Percentiles rank a stretch among this genome's conserved stretches.
Conservation (phyloP, 1,140 invertebrate species). For the Drosophila chauvacae region DNA sequence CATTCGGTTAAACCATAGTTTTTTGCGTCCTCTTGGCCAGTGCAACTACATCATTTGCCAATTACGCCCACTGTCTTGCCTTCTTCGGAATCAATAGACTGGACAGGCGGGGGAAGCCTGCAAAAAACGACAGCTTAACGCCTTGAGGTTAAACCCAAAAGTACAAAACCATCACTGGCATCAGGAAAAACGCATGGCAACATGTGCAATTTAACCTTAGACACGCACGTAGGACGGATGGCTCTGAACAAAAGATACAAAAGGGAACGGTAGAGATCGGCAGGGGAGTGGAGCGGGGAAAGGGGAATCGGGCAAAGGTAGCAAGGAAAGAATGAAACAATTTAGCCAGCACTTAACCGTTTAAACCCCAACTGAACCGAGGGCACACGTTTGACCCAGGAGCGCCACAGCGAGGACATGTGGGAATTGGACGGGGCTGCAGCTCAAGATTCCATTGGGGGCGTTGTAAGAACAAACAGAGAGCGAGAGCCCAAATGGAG, state of each 20-base stretch:
- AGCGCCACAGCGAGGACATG: constrained; percentile 49
- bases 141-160: constrained; percentile 59
- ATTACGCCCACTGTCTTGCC: constrained; percentile 34
- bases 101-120: not conserved
- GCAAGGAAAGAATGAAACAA: constrained; percentile 72
- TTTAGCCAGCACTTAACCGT: constrained; percentile 79
- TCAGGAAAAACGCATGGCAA: constrained; percentile 62
- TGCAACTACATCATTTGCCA: constrained; percentile 52
- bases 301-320: constrained; percentile 59
- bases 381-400: constrained; percentile 74
- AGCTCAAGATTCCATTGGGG: constrained; percentile 63
- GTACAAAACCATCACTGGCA: constrained; percentile 50
- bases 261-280: constrained; percentile 11
- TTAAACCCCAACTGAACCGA: constrained; percentile 80
- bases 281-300: not conserved
- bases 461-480: constrained; percentile 38
- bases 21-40: not conserved
- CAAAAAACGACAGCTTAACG: constrained; percentile 64
- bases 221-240: constrained; percentile 53
- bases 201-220: constrained; percentile 75
- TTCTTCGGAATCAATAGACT: constrained; percentile 45
- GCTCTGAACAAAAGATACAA: constrained; percentile 55
- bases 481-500: constrained; percentile 2
- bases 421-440: constrained; percentile 60
- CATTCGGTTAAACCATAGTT: not conserved